A percentile compares a stretch with the other conserved stretches of the same genome.
These are phyloP conservation scores for Pterostichus niger DNA, from an alignment of 2,888 invertebrate species.

Conservation along the genomic window DNA sequence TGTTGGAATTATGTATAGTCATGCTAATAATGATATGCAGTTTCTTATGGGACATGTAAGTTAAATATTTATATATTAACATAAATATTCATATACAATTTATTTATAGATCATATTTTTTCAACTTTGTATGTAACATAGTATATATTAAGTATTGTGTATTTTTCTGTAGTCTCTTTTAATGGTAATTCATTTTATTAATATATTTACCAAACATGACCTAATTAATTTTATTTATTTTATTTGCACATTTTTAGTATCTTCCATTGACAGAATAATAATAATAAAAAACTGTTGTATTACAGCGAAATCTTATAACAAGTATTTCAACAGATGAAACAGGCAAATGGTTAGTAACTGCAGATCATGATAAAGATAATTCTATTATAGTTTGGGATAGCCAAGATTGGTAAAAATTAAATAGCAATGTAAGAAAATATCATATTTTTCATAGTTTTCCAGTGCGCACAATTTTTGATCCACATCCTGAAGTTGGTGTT, in stretches of 20 bases:
- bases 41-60: constrained; percentile 86
- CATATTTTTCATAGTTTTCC: constrained; percentile 74
- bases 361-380: constrained; percentile 80
- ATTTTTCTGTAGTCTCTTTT: background rate
- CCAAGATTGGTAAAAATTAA: constrained; percentile 71
- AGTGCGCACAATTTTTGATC: constrained; percentile 79
- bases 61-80: constrained; percentile 63
- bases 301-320: constrained; percentile 79
- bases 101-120: background rate
- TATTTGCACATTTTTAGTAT: constrained; percentile 13
- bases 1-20: constrained; percentile 83
- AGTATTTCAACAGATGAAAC: constrained; percentile 78
- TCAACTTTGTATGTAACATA: background rate
- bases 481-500: constrained; percentile 76
- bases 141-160: background rate
- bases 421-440: background rate
- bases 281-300: constrained; percentile 63
- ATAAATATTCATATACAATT: constrained; percentile 2
- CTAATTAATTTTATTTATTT: constrained; percentile 28
- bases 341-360: constrained; percentile 82
- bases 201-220: constrained; percentile 30
- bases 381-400: constrained; percentile 82
- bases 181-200: background rate
- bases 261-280: constrained; percentile 7
- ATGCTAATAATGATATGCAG: constrained; percentile 80